Base-by-base conservation (phyloP, 2,888 invertebrate genomes). In the Drosophila limbata region DNA sequence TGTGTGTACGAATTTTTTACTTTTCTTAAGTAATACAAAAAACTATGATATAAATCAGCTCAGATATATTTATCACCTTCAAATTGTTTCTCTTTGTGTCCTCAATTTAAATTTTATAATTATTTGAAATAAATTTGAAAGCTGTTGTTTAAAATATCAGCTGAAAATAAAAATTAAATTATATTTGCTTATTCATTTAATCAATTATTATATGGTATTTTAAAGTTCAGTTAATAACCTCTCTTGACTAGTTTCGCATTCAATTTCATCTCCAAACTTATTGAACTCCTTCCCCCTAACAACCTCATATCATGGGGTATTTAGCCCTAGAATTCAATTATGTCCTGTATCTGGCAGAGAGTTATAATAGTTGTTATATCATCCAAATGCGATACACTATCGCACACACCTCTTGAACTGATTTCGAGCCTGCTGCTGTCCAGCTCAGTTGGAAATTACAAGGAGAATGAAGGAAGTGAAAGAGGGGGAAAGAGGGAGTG, bases 321-420 rank as follows among this genome's bases (percentile, higher is more conserved):
- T 63, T 63, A 63, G 51, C 52, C 37, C 63, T 72, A 63, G 63
- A 72, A 75, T 67, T 75, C 77, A 75, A 75, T 75, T 75, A 77
- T 55, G 61, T 69, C 52, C 59, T 57, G 53, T 37, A 57, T 9
- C 47, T 53, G 44, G 40, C 40, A 15, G 19, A 59, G 56, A 63
- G 63, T 51, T 56, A 60, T 60, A 47, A 33, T 53, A 37, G 45
- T 55, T 70, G 28, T 50, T 70, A 52, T 71, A 75, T 74, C 71
- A 65, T 52, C 19, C 19, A 31, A 61, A 55, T 51, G 60, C 48
- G 72, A 65, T 65, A n/a, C 39, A 47, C 39, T 57, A 66, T 48
- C 73, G 52, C 56, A 60, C 33, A 52, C 51, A 52, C 51, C 42
- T 35, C 42, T 28, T 50, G 45, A 52, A 39, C n/a, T 25, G 39